Conservation (phyloP, 2,113 vertebrate species). For the Ptilorrhoa leucosticta region DNA sequence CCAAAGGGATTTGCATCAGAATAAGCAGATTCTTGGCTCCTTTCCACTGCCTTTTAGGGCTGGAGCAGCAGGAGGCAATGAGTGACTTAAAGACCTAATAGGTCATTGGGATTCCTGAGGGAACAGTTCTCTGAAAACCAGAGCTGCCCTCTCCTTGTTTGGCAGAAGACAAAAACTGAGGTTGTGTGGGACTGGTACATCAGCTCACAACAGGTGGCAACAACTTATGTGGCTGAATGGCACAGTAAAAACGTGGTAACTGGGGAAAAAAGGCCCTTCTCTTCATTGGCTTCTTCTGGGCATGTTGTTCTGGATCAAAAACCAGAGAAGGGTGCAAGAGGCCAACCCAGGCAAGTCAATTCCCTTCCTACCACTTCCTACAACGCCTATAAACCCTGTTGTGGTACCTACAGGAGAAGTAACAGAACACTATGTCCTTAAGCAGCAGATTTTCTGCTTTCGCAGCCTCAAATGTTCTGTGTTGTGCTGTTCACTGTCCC, state of each 20-base stretch:
- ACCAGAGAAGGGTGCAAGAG: background rate
- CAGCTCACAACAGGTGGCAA: background rate
- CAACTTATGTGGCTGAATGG: background rate
- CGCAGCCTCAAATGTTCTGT: background rate
- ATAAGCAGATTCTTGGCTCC: background rate
- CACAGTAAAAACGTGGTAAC: background rate
- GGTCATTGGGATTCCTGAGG: background rate
- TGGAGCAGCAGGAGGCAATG: background rate
- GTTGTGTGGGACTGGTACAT: background rate
- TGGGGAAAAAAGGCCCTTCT: background rate
- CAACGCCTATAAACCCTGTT: accelerated
- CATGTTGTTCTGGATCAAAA: background rate
- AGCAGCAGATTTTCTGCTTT: background rate
- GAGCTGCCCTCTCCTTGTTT: background rate
- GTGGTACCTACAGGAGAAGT: background rate
- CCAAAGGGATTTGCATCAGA: background rate
- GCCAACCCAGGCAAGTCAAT: background rate
- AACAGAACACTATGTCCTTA: background rate
- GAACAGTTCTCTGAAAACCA: background rate
- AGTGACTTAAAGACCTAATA: background rate
- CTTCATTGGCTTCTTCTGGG: background rate
- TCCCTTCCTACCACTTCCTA: background rate
- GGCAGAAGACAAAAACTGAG: background rate
- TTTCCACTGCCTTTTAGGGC: background rate
- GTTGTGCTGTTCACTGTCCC: background rate